Percentiles rank a stretch among this genome's conserved stretches.
These are phyloP conservation scores for Smithornis capensis DNA, from an alignment of 2,113 vertebrate species.

Conservation along the genomic window DNA sequence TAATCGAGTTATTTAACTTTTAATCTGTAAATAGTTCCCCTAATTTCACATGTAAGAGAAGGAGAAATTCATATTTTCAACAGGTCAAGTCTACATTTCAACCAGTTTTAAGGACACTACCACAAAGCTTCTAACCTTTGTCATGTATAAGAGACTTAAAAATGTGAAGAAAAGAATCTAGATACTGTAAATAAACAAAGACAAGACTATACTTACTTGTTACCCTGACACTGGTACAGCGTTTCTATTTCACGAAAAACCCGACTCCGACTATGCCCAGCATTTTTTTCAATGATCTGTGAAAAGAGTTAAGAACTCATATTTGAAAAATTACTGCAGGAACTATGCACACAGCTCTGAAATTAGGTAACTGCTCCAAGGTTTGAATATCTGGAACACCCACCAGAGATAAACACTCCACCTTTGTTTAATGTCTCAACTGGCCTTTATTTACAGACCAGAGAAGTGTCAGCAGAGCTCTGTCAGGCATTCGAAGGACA, in stretches of 20 bases:
- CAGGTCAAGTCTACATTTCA: not conserved
- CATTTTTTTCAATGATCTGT: slow-evolving; percentile 93
- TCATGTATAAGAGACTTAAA: not conserved
- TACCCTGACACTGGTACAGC: slow-evolving; percentile 96
- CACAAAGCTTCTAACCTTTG: not conserved
- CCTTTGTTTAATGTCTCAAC: not conserved
- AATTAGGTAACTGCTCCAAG: not conserved
- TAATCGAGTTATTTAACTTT: not conserved
- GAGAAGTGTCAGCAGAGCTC: not conserved
- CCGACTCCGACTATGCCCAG: slow-evolving; percentile 89
- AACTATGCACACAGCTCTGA: not conserved
- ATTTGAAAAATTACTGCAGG: not conserved
- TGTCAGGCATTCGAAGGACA: not conserved
- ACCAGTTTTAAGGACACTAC: not conserved
- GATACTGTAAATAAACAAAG: not conserved
- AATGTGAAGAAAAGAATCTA: not conserved
- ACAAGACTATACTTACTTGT: slow-evolving; percentile 78
- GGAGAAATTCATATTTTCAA: not conserved
- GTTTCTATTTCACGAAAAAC: slow-evolving; percentile 97
- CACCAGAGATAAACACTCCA: not conserved
- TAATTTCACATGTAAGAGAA: not conserved
- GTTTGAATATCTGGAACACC: not conserved
- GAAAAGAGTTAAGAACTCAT: slow-evolving; percentile 16
- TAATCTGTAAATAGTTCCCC: not conserved
- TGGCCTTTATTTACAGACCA: not conserved